Evolutionary conservation across 2,888 invertebrate species (phyloP).

Genomic region (Aradus depressus): DNA sequence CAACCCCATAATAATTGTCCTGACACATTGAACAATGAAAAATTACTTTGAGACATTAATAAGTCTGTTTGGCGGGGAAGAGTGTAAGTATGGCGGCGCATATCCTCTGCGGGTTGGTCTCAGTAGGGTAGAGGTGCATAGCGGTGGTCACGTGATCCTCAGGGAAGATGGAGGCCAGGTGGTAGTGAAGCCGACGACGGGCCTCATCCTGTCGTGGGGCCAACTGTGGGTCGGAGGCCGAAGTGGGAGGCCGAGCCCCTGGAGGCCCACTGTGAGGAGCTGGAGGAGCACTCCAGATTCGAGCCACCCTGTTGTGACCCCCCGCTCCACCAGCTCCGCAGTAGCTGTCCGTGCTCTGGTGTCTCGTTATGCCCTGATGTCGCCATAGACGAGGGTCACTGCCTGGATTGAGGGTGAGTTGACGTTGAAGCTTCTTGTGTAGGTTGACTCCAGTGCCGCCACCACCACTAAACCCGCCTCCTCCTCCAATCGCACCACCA

Average conservation of each 20-base stretch:
- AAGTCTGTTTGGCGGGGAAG: constrained; percentile 33
- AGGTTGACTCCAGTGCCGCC: constrained; percentile 34
- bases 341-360: constrained; percentile 31
- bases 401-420: constrained; percentile 67
- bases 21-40: no score
- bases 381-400: constrained; percentile 60
- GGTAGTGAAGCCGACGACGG: constrained; percentile 68
- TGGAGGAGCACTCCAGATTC: constrained; percentile 66
- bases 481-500: constrained; percentile 2
- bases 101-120: constrained; percentile 79
- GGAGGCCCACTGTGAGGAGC: constrained; percentile 37
- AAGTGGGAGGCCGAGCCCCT: constrained; percentile 38
- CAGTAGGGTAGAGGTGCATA: constrained; percentile 78
- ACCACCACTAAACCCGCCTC: constrained; percentile 21
- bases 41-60: no score
- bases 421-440: constrained; percentile 67
- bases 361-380: constrained; percentile 34
- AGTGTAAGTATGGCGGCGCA: constrained; percentile 74
- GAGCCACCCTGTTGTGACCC: constrained; percentile 43
- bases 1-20: no score
- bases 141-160: constrained; percentile 79
- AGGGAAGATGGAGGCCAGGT: constrained; percentile 83
- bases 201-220: constrained; percentile 46
- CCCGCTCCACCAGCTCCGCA: constrained; percentile 5
- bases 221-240: constrained; percentile 28